Evolutionary conservation across 1,140 invertebrate species (phyloP).

Genomic region (Galleria mellonella): DNA sequence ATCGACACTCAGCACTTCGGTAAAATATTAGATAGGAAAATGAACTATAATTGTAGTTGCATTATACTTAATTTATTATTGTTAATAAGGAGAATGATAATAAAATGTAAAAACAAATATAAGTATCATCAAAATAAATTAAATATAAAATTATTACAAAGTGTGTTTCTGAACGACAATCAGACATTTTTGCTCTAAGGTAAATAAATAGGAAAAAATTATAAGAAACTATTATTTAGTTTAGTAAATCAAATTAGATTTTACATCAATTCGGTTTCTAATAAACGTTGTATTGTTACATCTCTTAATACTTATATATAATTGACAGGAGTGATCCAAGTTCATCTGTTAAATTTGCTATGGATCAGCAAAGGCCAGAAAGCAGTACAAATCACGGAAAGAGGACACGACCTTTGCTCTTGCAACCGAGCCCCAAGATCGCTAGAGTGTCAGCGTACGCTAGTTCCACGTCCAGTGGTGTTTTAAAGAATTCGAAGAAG

Average conservation of each 20-base stretch:
- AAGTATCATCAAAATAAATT: no score
- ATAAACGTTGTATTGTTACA: no score
- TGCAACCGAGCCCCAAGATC: constrained; percentile 58
- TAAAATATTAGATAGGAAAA: no score
- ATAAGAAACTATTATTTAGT: neutral
- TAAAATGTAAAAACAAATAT: no score
- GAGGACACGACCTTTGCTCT: constrained; percentile 61
- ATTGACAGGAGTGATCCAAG: no score
- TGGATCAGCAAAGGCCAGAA: constrained; percentile 59
- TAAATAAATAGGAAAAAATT: constrained; percentile 24
- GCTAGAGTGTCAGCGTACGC: constrained; percentile 44
- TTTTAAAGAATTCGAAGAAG: constrained; percentile 48
- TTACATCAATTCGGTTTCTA: neutral
- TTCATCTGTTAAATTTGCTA: constrained; percentile 15
- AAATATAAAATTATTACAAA: neutral
- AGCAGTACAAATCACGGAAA: constrained; percentile 56
- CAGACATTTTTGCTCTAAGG: constrained; percentile 26
- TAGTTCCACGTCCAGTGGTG: constrained; percentile 38
- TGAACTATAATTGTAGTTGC: no score
- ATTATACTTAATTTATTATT: no score
- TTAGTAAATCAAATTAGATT: no score
- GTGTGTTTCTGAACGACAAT: constrained; percentile 7
- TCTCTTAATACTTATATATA: no score
- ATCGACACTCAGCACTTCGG: no score
- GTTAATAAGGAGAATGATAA: no score